Evolutionary conservation across 2,113 vertebrate species (phyloP).

Genomic region (Parotia lawesii): DNA sequence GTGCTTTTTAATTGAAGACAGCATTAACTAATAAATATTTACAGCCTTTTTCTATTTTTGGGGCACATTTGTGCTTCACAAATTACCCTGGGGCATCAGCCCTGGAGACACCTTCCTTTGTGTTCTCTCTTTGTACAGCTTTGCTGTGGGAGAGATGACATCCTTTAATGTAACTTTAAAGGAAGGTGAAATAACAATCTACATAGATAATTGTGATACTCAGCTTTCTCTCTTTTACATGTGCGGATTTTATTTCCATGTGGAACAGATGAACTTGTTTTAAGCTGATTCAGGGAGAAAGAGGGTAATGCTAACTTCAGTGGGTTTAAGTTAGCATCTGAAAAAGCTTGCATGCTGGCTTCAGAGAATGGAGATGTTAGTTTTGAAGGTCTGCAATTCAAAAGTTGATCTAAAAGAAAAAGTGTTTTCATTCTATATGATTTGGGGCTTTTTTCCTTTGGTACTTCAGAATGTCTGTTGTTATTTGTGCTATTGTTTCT

Average conservation of each 20-base stretch:
- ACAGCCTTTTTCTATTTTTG: not conserved
- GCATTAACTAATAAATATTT: not conserved
- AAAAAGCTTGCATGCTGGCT: not conserved
- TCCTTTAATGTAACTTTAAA: not conserved
- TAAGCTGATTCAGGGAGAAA: not conserved
- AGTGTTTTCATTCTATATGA: not conserved
- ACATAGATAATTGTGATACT: not conserved
- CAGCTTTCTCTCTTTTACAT: not conserved
- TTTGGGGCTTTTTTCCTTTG: not conserved
- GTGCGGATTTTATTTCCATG: not conserved
- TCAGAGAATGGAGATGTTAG: not conserved
- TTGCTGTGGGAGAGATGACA: not conserved
- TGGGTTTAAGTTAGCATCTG: not conserved
- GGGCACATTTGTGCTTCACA: not conserved
- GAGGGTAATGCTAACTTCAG: not conserved
- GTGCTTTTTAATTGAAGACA: not conserved
- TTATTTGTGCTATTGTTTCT: conserved; percentile 32
- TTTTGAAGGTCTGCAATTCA: not conserved
- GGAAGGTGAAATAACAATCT: not conserved
- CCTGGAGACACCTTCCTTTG: not conserved
- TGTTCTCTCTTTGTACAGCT: not conserved
- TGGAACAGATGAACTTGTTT: not conserved
- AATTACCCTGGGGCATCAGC: not conserved
- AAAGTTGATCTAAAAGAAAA: not conserved
- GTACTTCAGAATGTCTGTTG: not conserved